These are phyloP conservation scores for Phanerotoma sp. DNA, from an alignment of 2,888 invertebrate species.

Conservation along the genomic window DNA sequence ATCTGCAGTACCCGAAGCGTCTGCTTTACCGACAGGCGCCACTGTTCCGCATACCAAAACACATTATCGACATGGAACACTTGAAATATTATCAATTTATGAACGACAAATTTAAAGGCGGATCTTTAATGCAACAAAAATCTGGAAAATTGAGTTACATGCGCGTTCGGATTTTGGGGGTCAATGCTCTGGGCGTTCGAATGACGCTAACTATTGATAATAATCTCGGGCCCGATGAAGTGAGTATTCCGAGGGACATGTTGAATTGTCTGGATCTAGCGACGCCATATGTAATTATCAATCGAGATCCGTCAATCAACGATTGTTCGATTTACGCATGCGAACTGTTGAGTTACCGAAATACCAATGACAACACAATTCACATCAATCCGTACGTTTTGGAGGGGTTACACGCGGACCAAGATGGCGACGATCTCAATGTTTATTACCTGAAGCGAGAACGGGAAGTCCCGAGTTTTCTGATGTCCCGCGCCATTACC, in stretches of 20 bases:
- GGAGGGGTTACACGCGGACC: not conserved
- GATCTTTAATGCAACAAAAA: not conserved
- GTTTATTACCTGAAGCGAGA: not conserved
- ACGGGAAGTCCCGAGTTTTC: not conserved
- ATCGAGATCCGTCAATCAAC: constrained; percentile 1
- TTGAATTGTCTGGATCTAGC: not conserved
- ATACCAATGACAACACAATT: not conserved
- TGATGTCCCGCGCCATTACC: not conserved
- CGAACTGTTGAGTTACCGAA: not conserved
- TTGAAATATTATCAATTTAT: constrained; percentile 2
- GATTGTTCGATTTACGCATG: not conserved
- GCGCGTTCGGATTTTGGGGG: not conserved
- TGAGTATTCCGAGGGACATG: not conserved
- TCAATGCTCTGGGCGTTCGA: not conserved
- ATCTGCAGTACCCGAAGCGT: not conserved
- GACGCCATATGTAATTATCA: not conserved
- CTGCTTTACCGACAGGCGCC: not conserved
- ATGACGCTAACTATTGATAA: not conserved
- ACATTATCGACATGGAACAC: not conserved
- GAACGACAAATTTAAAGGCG: not conserved
- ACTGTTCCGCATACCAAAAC: not conserved
- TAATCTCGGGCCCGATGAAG: not conserved
- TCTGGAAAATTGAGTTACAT: constrained; percentile 1
- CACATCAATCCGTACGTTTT: not conserved
- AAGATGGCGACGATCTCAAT: not conserved